A percentile compares a stretch with the other conserved stretches of the same genome.
Evolutionary conservation across 2,113 vertebrate genomes (phyloP).

Genomic region (Elephantulus edwardii): DNA sequence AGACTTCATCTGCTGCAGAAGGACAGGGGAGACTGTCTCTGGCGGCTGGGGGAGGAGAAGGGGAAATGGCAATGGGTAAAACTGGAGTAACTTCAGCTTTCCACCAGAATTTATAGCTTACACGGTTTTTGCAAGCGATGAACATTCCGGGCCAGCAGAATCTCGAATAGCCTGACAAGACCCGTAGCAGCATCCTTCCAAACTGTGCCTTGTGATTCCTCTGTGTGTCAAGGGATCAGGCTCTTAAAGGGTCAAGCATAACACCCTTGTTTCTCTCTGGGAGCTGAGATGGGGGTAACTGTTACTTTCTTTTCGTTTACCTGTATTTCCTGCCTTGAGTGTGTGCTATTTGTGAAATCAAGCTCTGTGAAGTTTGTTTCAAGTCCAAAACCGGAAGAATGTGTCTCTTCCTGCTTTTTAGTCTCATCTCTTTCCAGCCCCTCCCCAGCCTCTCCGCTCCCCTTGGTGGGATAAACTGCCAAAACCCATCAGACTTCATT

Average conservation of each 20-base stretch:
- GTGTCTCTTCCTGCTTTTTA: neutral
- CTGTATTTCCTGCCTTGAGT: neutral
- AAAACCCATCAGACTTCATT: conserved; percentile 29
- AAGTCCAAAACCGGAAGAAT: neutral
- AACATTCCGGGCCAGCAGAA: neutral
- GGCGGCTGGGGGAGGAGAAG: neutral
- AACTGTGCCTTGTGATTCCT: neutral
- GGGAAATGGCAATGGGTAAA: neutral
- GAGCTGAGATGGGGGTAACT: neutral
- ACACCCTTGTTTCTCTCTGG: neutral
- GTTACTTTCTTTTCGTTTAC: conserved; percentile 15
- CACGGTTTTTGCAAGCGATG: neutral
- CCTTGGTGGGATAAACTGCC: conserved; percentile 34
- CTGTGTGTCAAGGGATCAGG: neutral
- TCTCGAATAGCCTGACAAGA: neutral
- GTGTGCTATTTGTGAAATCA: neutral
- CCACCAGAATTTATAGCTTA: neutral
- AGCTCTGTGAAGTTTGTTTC: neutral
- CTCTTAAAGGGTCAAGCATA: neutral
- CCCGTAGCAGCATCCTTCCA: neutral
- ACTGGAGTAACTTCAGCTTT: neutral
- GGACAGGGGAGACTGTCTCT: neutral
- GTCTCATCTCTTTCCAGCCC: neutral
- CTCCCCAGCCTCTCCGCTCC: neutral
- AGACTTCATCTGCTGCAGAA: neutral